Base-by-base conservation (phyloP, 2,797 vertebrate species). In the Oreonectes daqikongensis region DNA sequence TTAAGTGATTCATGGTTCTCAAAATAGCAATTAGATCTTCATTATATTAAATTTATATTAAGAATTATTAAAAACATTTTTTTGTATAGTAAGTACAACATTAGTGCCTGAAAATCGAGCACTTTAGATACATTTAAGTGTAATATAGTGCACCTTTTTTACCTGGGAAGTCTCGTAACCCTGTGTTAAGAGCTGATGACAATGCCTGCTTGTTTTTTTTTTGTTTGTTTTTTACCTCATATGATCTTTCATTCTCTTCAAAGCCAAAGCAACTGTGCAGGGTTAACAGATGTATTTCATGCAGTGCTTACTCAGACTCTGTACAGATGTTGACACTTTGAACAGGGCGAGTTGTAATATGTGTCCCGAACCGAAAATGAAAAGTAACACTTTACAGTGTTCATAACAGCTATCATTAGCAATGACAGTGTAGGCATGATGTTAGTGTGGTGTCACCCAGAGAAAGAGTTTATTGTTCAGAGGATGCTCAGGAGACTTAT, bases 201-300 rank as follows among this genome's bases (percentile, higher is more conserved):
- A 14, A 4, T 35, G 15, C 9, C 22, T 28, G 42, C 52, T 20
- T 76, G 6, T 1, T 40, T 17, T 57, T 26, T 35, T 35, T 35
- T 12, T 40, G 11, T 9, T 40, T 40, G 38, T 40, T 60, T 69
- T 50, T 59, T 55, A 77, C 55, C 55, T 50, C 65, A 61, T 11
- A 20, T 20, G 17, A 77, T 32, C 64, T 75, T 59, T 68, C 28
- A 59, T 57, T 64, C n/a, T 28, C 64, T 75, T 75, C 28, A 75
- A 68, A 65, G 48, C 12, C 24, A 55, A 53, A 28, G 26, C 9
- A 32, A 18, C 38, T 35, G n/a, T 75, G 64, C 40, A 32, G 15
- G 64, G 18, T 75, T 67, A 68, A 32, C 38, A 32, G 50, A 66
- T 52, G 73, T 38, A 48, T 24, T 26, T 3, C 64, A 32, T 68